These are phyloP conservation scores for Chaetodon trifascialis DNA, from an alignment of 2,113 vertebrate genomes.

Conservation along the genomic window DNA sequence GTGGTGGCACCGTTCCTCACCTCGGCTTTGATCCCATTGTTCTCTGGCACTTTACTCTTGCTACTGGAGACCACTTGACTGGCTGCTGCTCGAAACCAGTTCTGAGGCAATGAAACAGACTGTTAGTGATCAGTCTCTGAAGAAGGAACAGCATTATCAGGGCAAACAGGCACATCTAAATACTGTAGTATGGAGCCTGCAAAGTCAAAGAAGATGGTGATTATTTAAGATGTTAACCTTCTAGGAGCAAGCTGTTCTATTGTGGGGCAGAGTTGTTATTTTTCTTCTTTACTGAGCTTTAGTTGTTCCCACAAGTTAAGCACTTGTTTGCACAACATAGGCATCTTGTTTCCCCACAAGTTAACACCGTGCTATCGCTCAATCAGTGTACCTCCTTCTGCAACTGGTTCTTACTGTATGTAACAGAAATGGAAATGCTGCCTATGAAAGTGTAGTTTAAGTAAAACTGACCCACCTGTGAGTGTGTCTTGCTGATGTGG, in stretches of 20 bases:
- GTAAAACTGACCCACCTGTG: constrained; percentile 87
- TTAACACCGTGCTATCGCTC: background rate
- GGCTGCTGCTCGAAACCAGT: constrained; percentile 96
- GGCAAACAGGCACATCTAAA: background rate
- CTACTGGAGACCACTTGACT: constrained; percentile 85
- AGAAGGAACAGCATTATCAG: background rate
- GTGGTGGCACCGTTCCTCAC: constrained; percentile 84
- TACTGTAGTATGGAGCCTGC: background rate
- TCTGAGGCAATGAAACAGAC: constrained; percentile 79
- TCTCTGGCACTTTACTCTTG: constrained; percentile 84
- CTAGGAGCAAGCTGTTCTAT: background rate
- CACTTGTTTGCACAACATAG: background rate
- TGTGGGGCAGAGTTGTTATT: background rate
- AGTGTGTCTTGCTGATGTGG: constrained; percentile 97
- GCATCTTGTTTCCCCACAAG: background rate
- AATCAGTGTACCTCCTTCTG: background rate
- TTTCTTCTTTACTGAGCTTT: background rate
- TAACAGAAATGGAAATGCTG: background rate
- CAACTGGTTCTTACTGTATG: background rate
- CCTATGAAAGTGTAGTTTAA: background rate
- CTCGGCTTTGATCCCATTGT: constrained; percentile 82
- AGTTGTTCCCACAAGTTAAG: background rate
- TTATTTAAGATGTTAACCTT: background rate
- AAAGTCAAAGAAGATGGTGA: background rate
- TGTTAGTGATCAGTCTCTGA: constrained; percentile 3